phyloP scores from a whole-genome alignment of 2,797 vertebrate species.

The Microchirus variegatus region DNA sequence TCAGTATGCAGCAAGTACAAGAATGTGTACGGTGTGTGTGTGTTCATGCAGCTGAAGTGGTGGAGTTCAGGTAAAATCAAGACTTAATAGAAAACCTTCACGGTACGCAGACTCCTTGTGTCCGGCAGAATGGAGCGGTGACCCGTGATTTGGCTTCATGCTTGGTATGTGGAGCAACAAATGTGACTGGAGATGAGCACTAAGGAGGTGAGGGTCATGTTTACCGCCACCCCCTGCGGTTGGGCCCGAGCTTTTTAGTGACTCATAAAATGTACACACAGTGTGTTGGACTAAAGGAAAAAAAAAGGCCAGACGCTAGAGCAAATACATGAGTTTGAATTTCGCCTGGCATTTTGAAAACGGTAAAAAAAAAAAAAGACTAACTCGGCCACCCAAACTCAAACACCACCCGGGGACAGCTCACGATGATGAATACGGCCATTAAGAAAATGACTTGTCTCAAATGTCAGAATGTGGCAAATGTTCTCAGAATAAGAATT shows the following conservation, averaged over 20 bases:
- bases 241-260: slow-evolving; percentile 37
- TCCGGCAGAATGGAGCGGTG: slow-evolving; percentile 22
- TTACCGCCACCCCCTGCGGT: slow-evolving; percentile 40
- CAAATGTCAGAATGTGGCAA: slow-evolving; percentile 69
- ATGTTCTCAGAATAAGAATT: slow-evolving; percentile 70
- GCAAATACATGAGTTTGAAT: slow-evolving; percentile 42
- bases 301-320: slow-evolving; percentile 42
- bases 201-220: slow-evolving; percentile 47
- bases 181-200: slow-evolving; percentile 18
- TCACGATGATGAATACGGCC: slow-evolving; percentile 68
- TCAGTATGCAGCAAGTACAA: no score
- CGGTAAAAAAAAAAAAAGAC: slow-evolving; percentile 34
- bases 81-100: slow-evolving; percentile 34
- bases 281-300: slow-evolving; percentile 27
- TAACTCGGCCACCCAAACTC: slow-evolving; percentile 24
- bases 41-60: slow-evolving; percentile 25
- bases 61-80: slow-evolving; percentile 44
- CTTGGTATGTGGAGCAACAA: slow-evolving; percentile 31
- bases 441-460: slow-evolving; percentile 78
- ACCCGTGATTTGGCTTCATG: slow-evolving; percentile 21
- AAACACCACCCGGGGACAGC: slow-evolving; percentile 29
- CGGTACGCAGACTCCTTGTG: slow-evolving; percentile 20
- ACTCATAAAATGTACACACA: slow-evolving; percentile 41
- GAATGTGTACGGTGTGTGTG: no score
- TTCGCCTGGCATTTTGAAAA: slow-evolving; percentile 62